Evolutionary conservation across 2,888 invertebrate genomes (phyloP), one percentile per base, ranked within the genome.

Genomic region (Cerastoderma edule): DNA sequence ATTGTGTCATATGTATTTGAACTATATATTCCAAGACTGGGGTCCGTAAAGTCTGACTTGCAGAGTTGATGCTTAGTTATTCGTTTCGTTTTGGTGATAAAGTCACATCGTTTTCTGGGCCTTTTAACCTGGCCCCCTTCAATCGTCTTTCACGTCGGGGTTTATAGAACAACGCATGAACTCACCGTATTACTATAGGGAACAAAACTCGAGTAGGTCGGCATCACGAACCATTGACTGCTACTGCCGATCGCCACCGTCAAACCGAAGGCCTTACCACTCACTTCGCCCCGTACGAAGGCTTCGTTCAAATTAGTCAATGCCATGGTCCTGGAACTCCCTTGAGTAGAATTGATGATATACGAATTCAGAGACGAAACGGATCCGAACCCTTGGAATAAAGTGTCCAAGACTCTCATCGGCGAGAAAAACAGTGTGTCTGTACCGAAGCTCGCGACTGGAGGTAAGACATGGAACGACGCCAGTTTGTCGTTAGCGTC

Each of bases 181-280:
- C 60, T 60, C 27, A 60, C 60, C 39, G 60, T 39, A 8, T 39
- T 39, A 13, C 13, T 33, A 3, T 13, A 6, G 22, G 60, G 39
- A 39, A 24, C 39, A n/a, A 22, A 3, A 13, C 39, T 39, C 0
- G 60, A n/a, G 4, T 48, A 22, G 6, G 48, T 19, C 13, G 75
- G 66, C 16, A 67, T 66, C 10, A 56, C 66, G 13, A 57, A 60
- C 60, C 65, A 70, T 27, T 63, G 33, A n/a, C 50, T 50, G 5
- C n/a, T 27, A 10, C 10, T n/a, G 2, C 46, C 48, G 27, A 68
- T 33, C 19, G 50, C 53, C 3, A 33, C 27, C 0, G 60, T 60
- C 27, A 60, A 10, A 3, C 60, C 60, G 22, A 35, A 60, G 8
- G 13, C n/a, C 22, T 27, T 1, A 27, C 60, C 60, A 39, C 39